Evolutionary conservation across 2,797 vertebrate species (phyloP).

Genomic region (Acrossocheilus wenchowensis): DNA sequence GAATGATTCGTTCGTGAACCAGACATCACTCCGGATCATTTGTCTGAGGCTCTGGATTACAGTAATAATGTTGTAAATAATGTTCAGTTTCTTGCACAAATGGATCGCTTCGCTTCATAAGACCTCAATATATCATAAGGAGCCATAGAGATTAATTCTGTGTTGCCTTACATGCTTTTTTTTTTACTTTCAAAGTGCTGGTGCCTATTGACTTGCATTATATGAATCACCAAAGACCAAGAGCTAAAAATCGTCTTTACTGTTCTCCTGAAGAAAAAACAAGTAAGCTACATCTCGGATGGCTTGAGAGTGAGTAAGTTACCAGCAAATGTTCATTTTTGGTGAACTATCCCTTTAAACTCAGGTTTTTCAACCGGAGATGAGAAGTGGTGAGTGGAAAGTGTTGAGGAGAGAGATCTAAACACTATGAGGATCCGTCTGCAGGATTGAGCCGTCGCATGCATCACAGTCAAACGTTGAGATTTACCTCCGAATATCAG

Average conservation of each 20-base stretch:
- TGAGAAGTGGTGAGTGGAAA: not conserved
- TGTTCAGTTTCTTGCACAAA: not conserved
- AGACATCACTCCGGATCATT: not conserved
- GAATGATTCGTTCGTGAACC: not conserved
- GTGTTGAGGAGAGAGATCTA: slow-evolving; percentile 31
- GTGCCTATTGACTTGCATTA: not conserved
- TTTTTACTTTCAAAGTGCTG: not conserved
- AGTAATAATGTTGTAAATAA: not conserved
- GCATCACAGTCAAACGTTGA: slow-evolving; percentile 50
- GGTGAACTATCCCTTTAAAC: not conserved
- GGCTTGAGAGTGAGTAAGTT: not conserved
- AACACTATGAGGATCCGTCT: slow-evolving; percentile 52
- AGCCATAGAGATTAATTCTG: not conserved
- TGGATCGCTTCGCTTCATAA: not conserved
- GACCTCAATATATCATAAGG: not conserved
- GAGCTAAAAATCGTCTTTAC: not conserved
- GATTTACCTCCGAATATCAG: slow-evolving; percentile 73
- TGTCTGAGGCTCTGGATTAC: not conserved
- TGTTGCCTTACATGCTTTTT: not conserved
- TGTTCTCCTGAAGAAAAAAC: not conserved
- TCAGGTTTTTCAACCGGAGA: not conserved
- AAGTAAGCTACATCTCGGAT: not conserved
- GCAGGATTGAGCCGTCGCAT: slow-evolving; percentile 54
- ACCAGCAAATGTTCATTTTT: not conserved
- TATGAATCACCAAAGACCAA: not conserved